Conservation (phyloP, 2,888 invertebrate genomes). For the Cinara cedri region DNA sequence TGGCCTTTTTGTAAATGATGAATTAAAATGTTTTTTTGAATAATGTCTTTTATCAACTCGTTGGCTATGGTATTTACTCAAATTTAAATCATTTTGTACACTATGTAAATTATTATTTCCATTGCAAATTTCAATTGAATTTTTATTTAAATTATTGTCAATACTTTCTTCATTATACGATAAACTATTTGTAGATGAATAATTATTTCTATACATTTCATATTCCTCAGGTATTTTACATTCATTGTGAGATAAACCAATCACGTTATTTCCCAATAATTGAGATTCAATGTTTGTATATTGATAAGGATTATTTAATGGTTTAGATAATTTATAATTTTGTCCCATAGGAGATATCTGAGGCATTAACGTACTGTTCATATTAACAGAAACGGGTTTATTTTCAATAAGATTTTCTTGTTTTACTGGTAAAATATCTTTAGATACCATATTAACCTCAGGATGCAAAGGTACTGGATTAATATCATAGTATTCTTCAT, state of each 20-base stretch:
- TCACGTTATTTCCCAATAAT: slow-evolving; percentile 2
- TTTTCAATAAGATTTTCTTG: slow-evolving; percentile 7
- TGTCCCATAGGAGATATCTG: neutral
- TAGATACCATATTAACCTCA: slow-evolving; percentile 1
- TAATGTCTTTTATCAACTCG: neutral
- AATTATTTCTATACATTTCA: slow-evolving; percentile 18
- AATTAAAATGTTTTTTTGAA: neutral
- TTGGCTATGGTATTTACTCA: neutral
- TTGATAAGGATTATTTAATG: slow-evolving; percentile 5
- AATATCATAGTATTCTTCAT: slow-evolving; percentile 54
- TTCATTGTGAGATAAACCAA: neutral
- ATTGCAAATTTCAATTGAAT: slow-evolving; percentile 25
- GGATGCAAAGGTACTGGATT: slow-evolving; percentile 50
- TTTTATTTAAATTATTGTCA: slow-evolving; percentile 19
- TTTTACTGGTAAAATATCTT: neutral
- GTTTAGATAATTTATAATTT: neutral
- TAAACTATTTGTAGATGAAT: slow-evolving; percentile 22
- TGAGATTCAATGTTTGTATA: slow-evolving; percentile 17
- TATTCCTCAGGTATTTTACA: slow-evolving; percentile 21
- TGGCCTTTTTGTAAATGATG: slow-evolving; percentile 5
- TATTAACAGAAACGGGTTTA: neutral
- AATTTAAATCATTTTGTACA: slow-evolving; percentile 25
- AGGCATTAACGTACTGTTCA: neutral
- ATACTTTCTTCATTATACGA: slow-evolving; percentile 4
- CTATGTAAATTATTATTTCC: slow-evolving; percentile 34